Percentiles rank a stretch among this genome's conserved stretches.
These are phyloP conservation scores for Meandrina meandrites DNA, from an alignment of 92 coral and sea anemone genomes.

Conservation along the genomic window DNA sequence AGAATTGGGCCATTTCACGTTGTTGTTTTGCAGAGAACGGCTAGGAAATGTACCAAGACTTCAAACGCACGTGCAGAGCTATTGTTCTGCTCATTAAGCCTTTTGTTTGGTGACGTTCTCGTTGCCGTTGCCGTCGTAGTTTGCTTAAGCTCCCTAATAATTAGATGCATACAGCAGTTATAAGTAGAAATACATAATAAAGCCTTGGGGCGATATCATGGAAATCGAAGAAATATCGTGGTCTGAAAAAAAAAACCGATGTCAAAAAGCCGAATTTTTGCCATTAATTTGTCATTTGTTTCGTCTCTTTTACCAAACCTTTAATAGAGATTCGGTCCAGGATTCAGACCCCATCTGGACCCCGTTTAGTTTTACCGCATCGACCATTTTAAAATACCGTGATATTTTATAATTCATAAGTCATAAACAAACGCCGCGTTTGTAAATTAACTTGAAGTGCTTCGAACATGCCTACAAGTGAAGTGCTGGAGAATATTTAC, in stretches of 20 bases:
- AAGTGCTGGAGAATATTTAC: neutral
- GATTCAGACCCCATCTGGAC: neutral
- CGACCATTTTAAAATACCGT: neutral
- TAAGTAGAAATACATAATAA: neutral
- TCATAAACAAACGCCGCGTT: neutral
- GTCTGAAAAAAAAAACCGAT: neutral
- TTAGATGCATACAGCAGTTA: neutral
- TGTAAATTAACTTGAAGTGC: neutral
- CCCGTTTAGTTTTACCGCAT: neutral
- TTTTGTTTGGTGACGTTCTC: too few species aligned
- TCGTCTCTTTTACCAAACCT: neutral
- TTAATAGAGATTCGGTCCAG: neutral
- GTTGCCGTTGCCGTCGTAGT: too few species aligned
- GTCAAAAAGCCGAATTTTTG: neutral
- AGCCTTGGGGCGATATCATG: neutral
- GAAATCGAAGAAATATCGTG: neutral
- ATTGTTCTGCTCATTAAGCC: too few species aligned
- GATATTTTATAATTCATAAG: neutral
- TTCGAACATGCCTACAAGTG: neutral
- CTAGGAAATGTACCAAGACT: too few species aligned
- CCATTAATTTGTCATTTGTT: neutral
- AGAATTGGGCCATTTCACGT: too few species aligned
- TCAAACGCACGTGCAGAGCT: too few species aligned
- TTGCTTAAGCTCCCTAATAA: too few species aligned
- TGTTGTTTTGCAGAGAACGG: too few species aligned